Evolutionary conservation across 1,140 invertebrate species (phyloP).

Genomic region (Pantala flavescens): DNA sequence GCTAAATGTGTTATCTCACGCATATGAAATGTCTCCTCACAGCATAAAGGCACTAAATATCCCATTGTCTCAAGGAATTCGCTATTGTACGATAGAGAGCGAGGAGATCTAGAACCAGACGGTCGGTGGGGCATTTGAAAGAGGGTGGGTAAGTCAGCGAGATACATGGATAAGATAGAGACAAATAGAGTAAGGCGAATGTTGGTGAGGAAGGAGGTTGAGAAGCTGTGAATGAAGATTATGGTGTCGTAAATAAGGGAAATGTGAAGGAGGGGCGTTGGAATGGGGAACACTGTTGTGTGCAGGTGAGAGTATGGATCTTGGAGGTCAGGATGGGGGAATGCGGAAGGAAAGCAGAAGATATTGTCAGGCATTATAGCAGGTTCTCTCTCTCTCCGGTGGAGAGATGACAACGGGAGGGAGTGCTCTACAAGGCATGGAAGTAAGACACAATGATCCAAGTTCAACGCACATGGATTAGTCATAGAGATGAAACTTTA

Average conservation of each 20-base stretch:
- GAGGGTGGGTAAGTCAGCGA: not conserved
- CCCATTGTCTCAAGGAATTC: too few species aligned
- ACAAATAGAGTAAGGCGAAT: not conserved
- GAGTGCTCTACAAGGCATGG: not conserved
- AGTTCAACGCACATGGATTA: not conserved
- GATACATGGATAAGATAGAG: not conserved
- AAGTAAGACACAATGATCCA: not conserved
- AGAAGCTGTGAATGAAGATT: not conserved
- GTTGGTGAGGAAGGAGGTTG: not conserved
- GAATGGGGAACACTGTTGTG: not conserved
- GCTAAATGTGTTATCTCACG: too few species aligned
- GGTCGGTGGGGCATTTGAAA: too few species aligned
- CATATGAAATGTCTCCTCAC: too few species aligned
- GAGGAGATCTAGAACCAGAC: too few species aligned
- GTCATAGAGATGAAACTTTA: not conserved
- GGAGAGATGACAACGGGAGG: not conserved
- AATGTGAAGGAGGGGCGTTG: not conserved
- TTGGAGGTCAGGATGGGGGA: not conserved
- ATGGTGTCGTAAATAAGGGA: conserved; percentile 9
- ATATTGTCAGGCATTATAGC: not conserved
- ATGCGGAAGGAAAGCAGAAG: not conserved
- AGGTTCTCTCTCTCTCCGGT: not conserved
- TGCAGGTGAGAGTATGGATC: not conserved
- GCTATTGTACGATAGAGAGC: too few species aligned
- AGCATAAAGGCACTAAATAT: too few species aligned